These are phyloP conservation scores for Falco cherrug DNA, from an alignment of 2,797 vertebrate genomes.

Conservation along the genomic window DNA sequence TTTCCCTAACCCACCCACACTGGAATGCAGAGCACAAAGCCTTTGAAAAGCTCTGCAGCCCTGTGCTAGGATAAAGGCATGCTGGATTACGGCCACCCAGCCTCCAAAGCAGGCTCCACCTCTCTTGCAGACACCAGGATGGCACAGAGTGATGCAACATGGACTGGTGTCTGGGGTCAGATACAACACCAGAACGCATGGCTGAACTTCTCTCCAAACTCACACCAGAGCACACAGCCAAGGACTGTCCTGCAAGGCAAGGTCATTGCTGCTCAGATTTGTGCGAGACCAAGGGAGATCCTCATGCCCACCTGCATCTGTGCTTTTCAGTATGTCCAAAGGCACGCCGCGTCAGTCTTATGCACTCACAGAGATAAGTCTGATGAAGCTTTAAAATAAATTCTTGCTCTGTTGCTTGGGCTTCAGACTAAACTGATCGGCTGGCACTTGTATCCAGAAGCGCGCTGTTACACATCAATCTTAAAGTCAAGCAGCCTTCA, in stretches of 20 bases:
- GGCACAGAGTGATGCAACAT: neutral
- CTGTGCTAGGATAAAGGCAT: neutral
- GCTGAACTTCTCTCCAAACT: neutral
- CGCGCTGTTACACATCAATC: neutral
- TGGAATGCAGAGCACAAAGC: neutral
- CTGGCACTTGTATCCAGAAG: neutral
- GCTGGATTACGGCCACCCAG: neutral
- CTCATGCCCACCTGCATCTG: neutral
- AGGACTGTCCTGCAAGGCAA: neutral
- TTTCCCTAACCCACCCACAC: neutral
- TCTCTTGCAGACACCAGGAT: neutral
- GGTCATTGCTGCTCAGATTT: neutral
- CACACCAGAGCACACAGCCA: neutral
- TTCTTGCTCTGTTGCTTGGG: neutral
- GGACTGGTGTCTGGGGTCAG: neutral
- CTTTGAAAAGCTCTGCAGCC: neutral
- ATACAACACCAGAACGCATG: rapidly evolving
- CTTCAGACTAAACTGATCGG: neutral
- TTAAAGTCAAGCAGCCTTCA: neutral
- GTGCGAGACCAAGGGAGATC: neutral
- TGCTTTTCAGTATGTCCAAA: neutral
- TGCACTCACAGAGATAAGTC: neutral
- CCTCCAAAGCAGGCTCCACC: neutral
- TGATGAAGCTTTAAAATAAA: neutral
- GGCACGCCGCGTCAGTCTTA: neutral